phyloP scores from a whole-genome alignment of 2,113 vertebrate genomes.

The Formicarius rufipectus region DNA sequence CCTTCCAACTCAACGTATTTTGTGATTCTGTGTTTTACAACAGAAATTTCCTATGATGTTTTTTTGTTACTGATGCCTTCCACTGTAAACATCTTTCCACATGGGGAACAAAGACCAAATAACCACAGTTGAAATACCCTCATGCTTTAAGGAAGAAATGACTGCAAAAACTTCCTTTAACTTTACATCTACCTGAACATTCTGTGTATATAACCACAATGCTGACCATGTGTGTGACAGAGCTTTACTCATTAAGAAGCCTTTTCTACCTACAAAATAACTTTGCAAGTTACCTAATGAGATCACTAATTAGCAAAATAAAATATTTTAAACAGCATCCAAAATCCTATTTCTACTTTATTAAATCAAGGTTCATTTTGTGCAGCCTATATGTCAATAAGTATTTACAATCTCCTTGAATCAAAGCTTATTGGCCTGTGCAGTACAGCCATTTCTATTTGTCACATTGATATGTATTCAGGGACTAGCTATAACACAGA shows the following conservation, averaged over 20 bases:
- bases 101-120: background rate
- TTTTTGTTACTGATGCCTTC: background rate
- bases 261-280: background rate
- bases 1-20: background rate
- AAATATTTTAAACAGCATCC: background rate
- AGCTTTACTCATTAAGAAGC: background rate
- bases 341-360: background rate
- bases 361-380: background rate
- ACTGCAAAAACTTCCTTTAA: background rate
- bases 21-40: background rate
- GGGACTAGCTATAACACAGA: conserved; percentile 21
- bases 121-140: background rate
- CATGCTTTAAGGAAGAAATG: background rate
- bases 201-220: background rate
- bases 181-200: background rate
- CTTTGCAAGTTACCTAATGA: background rate
- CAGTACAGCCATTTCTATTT: conserved; percentile 19
- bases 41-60: background rate
- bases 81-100: background rate
- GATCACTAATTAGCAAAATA: background rate
- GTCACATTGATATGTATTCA: conserved; percentile 34
- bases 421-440: background rate
- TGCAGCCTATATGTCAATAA: background rate
- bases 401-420: conserved; percentile 25
- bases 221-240: background rate